Evolutionary conservation across 1,140 invertebrate genomes (phyloP).

Genomic region (Charaxes varanes): DNA sequence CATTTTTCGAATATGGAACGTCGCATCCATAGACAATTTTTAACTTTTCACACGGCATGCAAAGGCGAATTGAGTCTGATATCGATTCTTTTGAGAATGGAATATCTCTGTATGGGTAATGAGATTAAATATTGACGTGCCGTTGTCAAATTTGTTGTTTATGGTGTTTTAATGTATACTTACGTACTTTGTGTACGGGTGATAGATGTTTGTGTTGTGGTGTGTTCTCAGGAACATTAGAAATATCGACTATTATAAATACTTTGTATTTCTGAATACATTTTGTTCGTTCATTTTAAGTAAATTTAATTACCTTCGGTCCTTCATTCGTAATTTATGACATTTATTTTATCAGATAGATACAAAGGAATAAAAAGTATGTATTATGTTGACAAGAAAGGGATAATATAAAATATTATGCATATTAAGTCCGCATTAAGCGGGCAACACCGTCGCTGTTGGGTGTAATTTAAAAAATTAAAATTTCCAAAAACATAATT

Average conservation of each 20-base stretch:
- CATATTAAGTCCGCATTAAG: too few relatives aligned
- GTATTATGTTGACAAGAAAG: too few relatives aligned
- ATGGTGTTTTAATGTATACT: conserved; percentile 40
- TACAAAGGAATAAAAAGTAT: too few relatives aligned
- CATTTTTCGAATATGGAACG: conserved; percentile 28
- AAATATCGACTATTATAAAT: too few relatives aligned
- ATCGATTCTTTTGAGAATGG: conserved; percentile 41
- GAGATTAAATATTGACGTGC: conserved; percentile 69
- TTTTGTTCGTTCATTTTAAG: too few relatives aligned
- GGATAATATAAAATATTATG: too few relatives aligned
- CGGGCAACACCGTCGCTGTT: too few relatives aligned
- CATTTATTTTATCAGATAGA: too few relatives aligned
- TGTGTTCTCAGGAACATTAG: conserved; percentile 26
- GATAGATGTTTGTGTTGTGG: conserved; percentile 37
- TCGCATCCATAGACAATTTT: conserved; percentile 21
- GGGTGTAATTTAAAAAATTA: conserved; percentile 7
- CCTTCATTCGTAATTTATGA: too few relatives aligned
- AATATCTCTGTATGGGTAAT: conserved; percentile 56
- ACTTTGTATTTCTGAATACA: too few relatives aligned
- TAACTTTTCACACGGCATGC: conserved; percentile 53
- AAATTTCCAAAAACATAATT: conserved; percentile 14
- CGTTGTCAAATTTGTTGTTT: conserved; percentile 60
- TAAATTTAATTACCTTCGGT: too few relatives aligned
- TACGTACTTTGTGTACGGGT: conserved; percentile 34
- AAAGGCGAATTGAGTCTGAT: conserved; percentile 24